phyloP scores from a whole-genome alignment of 2,113 vertebrate genomes.

The Urocitellus parryii region DNA sequence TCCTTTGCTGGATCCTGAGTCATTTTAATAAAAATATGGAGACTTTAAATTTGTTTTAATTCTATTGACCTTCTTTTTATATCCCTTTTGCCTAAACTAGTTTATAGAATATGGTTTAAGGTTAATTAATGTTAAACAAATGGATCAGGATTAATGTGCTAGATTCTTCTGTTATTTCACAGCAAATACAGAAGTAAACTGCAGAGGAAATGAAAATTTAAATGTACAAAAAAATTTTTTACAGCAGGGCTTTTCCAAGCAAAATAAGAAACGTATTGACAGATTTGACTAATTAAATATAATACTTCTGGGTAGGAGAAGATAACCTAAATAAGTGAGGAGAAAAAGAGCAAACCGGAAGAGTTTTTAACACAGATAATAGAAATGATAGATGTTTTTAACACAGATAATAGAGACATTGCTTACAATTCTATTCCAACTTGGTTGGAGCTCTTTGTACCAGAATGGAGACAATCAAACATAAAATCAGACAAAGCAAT shows the following conservation, averaged over 20 bases:
- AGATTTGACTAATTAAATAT: background rate
- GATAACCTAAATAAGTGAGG: background rate
- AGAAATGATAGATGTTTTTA: background rate
- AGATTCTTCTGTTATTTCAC: background rate
- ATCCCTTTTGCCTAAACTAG: background rate
- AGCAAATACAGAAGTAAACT: background rate
- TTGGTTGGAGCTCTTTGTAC: background rate
- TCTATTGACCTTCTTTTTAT: background rate
- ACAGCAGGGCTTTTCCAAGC: background rate
- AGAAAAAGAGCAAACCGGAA: background rate
- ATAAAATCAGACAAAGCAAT: background rate
- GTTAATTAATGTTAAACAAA: background rate
- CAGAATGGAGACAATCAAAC: background rate
- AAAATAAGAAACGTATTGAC: background rate
- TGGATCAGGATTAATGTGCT: background rate
- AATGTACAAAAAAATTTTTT: background rate
- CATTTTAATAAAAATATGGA: background rate
- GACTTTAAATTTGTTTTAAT: background rate
- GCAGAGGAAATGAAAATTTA: background rate
- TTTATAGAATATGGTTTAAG: background rate
- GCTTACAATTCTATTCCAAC: background rate
- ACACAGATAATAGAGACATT: background rate
- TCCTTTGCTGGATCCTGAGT: background rate
- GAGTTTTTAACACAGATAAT: background rate
- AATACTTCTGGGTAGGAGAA: background rate